Evolutionary conservation across 2,797 vertebrate species (phyloP).

Genomic region (Sciaenops ocellatus): DNA sequence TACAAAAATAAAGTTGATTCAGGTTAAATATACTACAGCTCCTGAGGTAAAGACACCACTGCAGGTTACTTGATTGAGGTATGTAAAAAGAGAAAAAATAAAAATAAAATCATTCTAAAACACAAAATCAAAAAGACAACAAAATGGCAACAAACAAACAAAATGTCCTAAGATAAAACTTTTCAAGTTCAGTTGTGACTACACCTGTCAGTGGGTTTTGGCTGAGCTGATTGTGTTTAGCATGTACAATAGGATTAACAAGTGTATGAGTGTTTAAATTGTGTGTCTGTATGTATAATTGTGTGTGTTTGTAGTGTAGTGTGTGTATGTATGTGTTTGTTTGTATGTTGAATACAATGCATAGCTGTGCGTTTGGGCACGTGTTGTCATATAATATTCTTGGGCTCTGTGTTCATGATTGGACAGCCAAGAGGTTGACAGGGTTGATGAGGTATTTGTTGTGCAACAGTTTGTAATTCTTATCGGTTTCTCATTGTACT

Average conservation of each 20-base stretch:
- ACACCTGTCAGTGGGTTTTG: slow-evolving; percentile 85
- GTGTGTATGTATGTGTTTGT: slow-evolving; percentile 45
- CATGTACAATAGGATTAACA: slow-evolving; percentile 70
- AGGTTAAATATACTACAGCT: slow-evolving; percentile 84
- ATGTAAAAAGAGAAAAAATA: slow-evolving; percentile 82
- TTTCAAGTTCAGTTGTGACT: slow-evolving; percentile 87
- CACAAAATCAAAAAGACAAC: slow-evolving; percentile 78
- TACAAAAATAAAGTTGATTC: slow-evolving; percentile 85
- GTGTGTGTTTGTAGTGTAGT: slow-evolving; percentile 55
- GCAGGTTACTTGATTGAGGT: slow-evolving; percentile 85
- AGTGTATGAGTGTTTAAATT: slow-evolving; percentile 36
- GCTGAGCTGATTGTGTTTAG: slow-evolving; percentile 88
- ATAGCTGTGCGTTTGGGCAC: slow-evolving; percentile 73
- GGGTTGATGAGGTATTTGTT: slow-evolving; percentile 87
- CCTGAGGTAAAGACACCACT: slow-evolving; percentile 86
- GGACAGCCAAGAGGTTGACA: slow-evolving; percentile 82
- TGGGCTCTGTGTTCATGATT: slow-evolving; percentile 73
- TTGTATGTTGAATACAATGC: slow-evolving; percentile 60
- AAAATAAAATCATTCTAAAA: slow-evolving; percentile 79
- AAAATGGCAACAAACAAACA: slow-evolving; percentile 84
- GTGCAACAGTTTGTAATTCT: slow-evolving; percentile 84
- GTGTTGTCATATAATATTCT: slow-evolving; percentile 63
- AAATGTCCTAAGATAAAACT: slow-evolving; percentile 82
- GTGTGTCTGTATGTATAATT: slow-evolving; percentile 30
- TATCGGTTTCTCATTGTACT: slow-evolving; percentile 76